Base-by-base conservation (phyloP, 2,113 vertebrate species). In the Bubo scandiacus region DNA sequence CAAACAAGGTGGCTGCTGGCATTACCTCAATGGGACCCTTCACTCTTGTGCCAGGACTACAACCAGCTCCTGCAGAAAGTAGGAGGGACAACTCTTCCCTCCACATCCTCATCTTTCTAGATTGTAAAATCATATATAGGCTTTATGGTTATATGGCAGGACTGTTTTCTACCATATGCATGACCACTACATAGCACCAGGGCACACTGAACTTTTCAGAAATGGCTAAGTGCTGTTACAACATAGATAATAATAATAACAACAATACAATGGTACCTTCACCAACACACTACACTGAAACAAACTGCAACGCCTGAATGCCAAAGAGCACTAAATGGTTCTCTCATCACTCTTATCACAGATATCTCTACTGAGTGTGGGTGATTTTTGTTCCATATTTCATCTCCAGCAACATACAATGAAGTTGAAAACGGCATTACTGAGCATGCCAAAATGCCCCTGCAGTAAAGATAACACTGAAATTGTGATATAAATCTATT, bases 401-500 rank as follows among this genome's bases (percentile, higher is more conserved):
- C 40, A 92, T 59, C 27, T 84, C 45, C 65, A 75, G 65, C 32
- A 95, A 58, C 38, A 32, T 4, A 18, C 17, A 57, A 5, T 34
- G 49, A 87, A 72, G 40, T 25, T 81, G 34, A 52, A 85, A 94
- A 75, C 66, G 40, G 36, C 18, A 16, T 32, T 58, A 57, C 29
- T 45, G 22, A 91, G 57, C 40, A 32, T 55, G 58, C 40, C 65
- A 75, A 91, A 92, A 89, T 89, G 54, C 32, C 61, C 59, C 13
- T 34, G 30, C 43, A 65, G 36, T 72, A 81, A 81, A 81, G 45
- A 51, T 67, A 85, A 72, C 15, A 75, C 27, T 47, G 57, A 84
- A 92, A 79, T 59, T 65, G 34, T 71, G 75, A 81, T 79, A 74
- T 18, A 63, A 81, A 95, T 89, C 61, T 89, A 49, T 65, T 91